Evolutionary conservation across 2,113 vertebrate genomes (phyloP), one percentile per base, ranked within the genome.

Genomic region (Solea solea): DNA sequence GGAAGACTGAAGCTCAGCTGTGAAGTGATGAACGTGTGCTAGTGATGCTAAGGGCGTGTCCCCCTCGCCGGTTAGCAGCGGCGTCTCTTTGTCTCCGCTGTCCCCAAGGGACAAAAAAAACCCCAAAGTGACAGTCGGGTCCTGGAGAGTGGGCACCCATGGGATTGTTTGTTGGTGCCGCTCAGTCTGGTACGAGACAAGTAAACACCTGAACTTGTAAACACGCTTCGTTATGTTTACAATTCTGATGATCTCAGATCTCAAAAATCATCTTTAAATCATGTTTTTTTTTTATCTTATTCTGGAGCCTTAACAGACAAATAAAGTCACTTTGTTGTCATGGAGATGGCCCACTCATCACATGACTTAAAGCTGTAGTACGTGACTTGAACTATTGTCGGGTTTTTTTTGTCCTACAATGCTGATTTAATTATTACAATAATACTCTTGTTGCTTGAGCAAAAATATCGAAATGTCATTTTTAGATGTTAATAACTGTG

Each of bases 51-150:
- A 44, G 80, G 80, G 75, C 49, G 67, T 59, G 34, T 34, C 34
- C 34, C 34, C 34, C 5, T 6, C 34, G 8, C 59, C 7, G 10
- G 57, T 60, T 62, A 14, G 15, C 0, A 14, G 15, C 0, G 2
- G 28, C 0, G 69, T 51, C 76, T 76, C 57, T 71, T 69, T 81
- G 84, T 80, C 71, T 78, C 63, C 15, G 0, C 41, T 42, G 21
- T 25, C 15, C 71, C 45, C 27, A 0, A 3, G 58, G 64, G 72
- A 21, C 21, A 21, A 21, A 72, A n/a, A 0, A 12, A 15, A 5
- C 6, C 42, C 41, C 14, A n/a, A 50, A 9, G 56, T 25, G 34
- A 54, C 67, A 63, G 5, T 13, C 13, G 5, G 27, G 13, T 45
- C 51, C 13, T 42, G 27, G 21, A n/a, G 14, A 73, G 41, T n/a